Evolutionary conservation across 2,888 invertebrate genomes (phyloP).

Genomic region (Trisateles emortualis): DNA sequence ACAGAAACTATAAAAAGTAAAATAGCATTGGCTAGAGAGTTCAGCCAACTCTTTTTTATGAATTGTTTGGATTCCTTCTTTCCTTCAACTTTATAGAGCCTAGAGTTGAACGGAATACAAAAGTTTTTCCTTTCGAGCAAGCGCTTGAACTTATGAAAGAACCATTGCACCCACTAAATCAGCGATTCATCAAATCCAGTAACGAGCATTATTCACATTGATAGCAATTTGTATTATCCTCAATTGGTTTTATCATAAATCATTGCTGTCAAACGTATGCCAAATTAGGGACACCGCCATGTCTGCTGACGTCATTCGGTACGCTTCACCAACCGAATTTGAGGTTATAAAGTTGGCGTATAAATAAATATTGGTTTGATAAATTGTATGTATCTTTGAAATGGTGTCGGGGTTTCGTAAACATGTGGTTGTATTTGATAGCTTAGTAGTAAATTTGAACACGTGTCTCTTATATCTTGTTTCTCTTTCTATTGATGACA

Average conservation of each 20-base stretch:
- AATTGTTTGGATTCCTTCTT: no score
- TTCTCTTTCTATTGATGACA: no score
- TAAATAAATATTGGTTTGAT: constrained; percentile 25
- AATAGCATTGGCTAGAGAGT: no score
- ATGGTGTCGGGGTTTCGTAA: background rate
- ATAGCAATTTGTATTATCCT: constrained; percentile 28
- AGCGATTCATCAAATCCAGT: constrained; percentile 1
- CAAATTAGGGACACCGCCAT: constrained; percentile 28
- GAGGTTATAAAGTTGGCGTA: constrained; percentile 20
- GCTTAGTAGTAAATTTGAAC: background rate
- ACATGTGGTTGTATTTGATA: background rate
- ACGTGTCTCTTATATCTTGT: background rate
- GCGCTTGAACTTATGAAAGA: no score
- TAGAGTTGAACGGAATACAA: no score
- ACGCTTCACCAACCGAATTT: constrained; percentile 23
- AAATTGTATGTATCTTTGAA: constrained; percentile 5
- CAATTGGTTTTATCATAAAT: constrained; percentile 39
- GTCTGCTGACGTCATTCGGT: constrained; percentile 38
- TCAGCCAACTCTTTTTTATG: no score
- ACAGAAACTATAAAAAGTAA: no score
- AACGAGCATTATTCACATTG: constrained; percentile 22
- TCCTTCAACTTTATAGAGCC: no score
- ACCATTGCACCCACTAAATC: background rate
- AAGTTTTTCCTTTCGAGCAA: no score
- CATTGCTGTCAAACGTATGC: constrained; percentile 33